phyloP scores from a whole-genome alignment of 2,113 vertebrate species.

The Bos javanicus region DNA sequence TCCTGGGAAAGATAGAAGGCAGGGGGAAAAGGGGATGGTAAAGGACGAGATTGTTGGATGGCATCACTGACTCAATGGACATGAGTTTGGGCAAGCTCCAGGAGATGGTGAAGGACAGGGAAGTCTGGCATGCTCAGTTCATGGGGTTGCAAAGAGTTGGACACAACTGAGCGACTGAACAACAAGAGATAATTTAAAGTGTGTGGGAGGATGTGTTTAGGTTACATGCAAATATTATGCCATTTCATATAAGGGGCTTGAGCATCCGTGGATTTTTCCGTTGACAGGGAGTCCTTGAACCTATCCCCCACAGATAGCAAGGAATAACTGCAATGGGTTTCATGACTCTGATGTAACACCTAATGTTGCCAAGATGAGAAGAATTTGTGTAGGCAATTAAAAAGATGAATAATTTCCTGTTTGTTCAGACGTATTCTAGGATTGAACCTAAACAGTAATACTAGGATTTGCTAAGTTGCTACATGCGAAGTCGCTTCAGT shows the following conservation, averaged over 20 bases:
- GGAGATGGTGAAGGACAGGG: neutral
- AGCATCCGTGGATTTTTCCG: neutral
- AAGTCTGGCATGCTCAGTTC: neutral
- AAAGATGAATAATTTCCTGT: conserved; percentile 90
- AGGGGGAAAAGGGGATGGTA: neutral
- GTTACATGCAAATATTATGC: neutral
- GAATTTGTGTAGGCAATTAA: conserved; percentile 90
- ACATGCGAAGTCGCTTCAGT: neutral
- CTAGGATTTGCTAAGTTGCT: conserved; percentile 83
- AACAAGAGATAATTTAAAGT: neutral
- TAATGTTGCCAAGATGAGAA: conserved; percentile 85
- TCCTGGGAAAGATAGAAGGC: neutral
- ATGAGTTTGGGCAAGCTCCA: neutral
- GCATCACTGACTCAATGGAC: neutral
- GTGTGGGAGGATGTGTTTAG: neutral
- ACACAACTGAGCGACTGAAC: accelerated
- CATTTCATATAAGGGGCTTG: neutral
- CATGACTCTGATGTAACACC: conserved; percentile 87
- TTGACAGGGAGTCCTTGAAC: neutral
- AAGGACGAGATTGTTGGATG: neutral
- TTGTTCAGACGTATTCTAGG: conserved; percentile 84
- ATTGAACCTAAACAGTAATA: conserved; percentile 77
- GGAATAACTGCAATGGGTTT: conserved; percentile 71
- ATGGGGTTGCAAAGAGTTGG: neutral
- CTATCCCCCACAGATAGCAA: neutral